Base-by-base conservation (phyloP, 2,888 invertebrate species). In the Agriopis marginaria region DNA sequence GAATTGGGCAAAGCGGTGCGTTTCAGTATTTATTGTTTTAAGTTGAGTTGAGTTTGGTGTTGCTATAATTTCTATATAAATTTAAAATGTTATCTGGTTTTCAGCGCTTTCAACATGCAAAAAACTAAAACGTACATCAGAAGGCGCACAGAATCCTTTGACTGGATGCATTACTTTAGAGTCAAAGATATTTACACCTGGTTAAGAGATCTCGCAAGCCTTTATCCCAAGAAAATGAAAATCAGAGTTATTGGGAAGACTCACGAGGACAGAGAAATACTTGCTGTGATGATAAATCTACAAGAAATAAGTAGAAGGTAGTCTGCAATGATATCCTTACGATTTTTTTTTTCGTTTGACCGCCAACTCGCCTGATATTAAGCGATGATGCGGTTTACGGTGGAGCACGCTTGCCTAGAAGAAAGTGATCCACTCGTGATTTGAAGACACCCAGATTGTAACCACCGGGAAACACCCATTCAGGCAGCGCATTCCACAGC, bases 141-240 rank as follows among this genome's bases (percentile, higher is more conserved):
- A 68, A 82, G 90, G 40, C 83, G 86, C 11, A 87, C 88, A 83
- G 82, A 82, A 0, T 81, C 89, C 0, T 92, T 87, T 63, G 83
- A 89, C 62, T 96, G 96, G 95, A 89, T 81, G 0, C 92, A 87
- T 14, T 97, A 95, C 79, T 95, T 95, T 77, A 89, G 90, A 0
- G 78, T 96, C 10, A 86, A 94, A 0, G 96, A 96, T 64, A 96
- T 96, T 50, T 91, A 96, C 73, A 82, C 81, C 0, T 96, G 96
- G 95, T 77, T 97, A 9, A 86, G 86, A 17, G 92, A 92, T 70
- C 80, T 96, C 32, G 86, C 87, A 0, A 78, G 74, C 0, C 71
- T 79, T 7, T 87, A 95, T 78, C 93, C 95, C 0, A 69, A 83
- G 0, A 82, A 88, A 56, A 90, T 96, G 3, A 84, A 87, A 42